Base-by-base conservation (phyloP, 2,797 vertebrate genomes). In the Sebastes glaucus region DNA sequence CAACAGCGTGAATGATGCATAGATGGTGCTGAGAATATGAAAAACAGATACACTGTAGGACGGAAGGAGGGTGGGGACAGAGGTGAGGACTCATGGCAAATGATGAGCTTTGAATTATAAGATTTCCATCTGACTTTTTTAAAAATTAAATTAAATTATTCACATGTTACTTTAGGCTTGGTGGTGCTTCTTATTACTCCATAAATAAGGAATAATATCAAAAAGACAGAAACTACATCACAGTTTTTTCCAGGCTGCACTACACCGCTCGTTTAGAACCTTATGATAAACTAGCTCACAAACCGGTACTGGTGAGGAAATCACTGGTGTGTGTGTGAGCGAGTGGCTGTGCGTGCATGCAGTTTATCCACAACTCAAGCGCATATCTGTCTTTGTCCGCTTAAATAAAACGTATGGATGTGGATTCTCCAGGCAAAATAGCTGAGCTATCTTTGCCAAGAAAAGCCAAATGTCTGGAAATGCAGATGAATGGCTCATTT, bases 401-500 rank as follows among this genome's bases (percentile, higher is more conserved):
- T 90, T 84, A 83, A 86, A 87, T 83, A 81, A 84, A 87, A 55
- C 46, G 11, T 81, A 88, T 81, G 74, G 71, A 91, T 91, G 87
- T 30, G 14, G 76, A 88, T 75, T 87, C 86, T 92, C 27, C 25
- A 49, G 84, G 85, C 82, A 83, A 82, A 88, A 86, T 70, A 77
- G 35, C 66, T 33, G 27, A 73, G 74, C 76, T 49, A 5, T 66
- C 63, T 87, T 89, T 87, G 90, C 91, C 89, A 91, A 87, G 80
- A 87, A 89, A 89, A 92, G 85, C 88, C 83, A 92, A 91, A 91
- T 91, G 90, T 91, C 83, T 83, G 81, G 53, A 89, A 89, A 93
- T 93, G 85, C 86, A 89, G 92, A 93, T 85, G 85, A 91, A 94
- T 90, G 78, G 84, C 84, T 91, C 77, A 81, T 93, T 92, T 87